Percentiles rank a stretch among this genome's conserved stretches.
These are phyloP conservation scores for Dyspetes luteomarginatus DNA, from an alignment of 2,888 invertebrate species.

Conservation along the genomic window DNA sequence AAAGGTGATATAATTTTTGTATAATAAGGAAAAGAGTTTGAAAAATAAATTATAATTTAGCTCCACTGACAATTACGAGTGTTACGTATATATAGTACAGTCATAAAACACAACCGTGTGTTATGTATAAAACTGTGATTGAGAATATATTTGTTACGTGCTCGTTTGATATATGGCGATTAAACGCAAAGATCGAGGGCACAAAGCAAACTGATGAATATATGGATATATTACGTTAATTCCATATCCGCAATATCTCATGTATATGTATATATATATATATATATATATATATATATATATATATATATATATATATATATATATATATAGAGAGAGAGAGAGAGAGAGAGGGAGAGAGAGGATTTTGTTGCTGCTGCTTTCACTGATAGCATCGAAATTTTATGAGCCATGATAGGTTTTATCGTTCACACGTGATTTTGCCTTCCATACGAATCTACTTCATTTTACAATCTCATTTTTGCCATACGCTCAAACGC, in stretches of 20 bases:
- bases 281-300: too few species aligned
- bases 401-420: constrained; percentile 43
- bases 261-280: too few species aligned
- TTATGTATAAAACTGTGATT: not conserved
- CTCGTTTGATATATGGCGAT: constrained; percentile 25
- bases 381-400: constrained; percentile 29
- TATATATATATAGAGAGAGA: too few species aligned
- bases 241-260: constrained; percentile 23
- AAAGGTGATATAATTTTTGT: too few species aligned
- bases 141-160: not conserved
- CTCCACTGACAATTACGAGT: too few species aligned
- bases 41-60: too few species aligned
- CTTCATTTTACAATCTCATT: constrained; percentile 40
- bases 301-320: too few species aligned
- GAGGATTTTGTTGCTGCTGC: constrained; percentile 1
- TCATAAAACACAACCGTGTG: constrained; percentile 4
- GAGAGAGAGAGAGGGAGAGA: too few species aligned
- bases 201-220: constrained; percentile 26
- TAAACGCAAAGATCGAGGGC: constrained; percentile 37
- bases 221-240: constrained; percentile 49
- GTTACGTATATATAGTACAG: too few species aligned
- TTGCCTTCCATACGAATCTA: constrained; percentile 12
- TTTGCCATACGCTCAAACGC: not conserved
- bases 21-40: too few species aligned
- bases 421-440: constrained; percentile 40